Conservation (phyloP, 2,797 vertebrate genomes). For the Potorous gilbertii region DNA sequence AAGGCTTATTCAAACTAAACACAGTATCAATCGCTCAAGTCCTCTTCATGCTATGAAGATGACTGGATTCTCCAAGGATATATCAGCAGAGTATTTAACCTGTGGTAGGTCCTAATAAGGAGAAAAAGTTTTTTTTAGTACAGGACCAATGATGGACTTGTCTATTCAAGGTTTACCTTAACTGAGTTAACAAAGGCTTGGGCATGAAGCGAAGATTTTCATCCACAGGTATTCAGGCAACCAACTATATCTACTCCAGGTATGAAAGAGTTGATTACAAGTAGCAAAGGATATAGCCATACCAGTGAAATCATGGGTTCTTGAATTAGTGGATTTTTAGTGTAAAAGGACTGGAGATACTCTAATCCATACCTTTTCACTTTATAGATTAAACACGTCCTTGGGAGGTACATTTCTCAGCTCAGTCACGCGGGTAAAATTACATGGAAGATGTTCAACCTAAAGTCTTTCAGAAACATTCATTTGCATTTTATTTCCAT, state of each 20-base stretch:
- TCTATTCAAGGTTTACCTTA: neutral
- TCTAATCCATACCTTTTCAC: neutral
- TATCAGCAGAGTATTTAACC: neutral
- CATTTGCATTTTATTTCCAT: neutral
- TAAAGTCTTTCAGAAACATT: neutral
- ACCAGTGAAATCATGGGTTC: neutral
- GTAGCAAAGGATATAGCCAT: neutral
- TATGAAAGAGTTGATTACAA: neutral
- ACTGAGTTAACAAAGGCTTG: neutral
- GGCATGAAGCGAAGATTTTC: neutral
- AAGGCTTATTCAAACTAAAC: neutral
- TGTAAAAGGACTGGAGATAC: neutral
- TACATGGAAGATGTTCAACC: neutral
- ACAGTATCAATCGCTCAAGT: neutral
- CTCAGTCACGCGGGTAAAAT: neutral
- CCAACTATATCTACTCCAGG: neutral
- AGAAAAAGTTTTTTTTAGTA: neutral
- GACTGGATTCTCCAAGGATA: neutral
- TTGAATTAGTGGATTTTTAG: neutral
- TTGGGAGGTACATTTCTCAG: neutral
- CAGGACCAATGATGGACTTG: neutral
- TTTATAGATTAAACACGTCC: neutral
- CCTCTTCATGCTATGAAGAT: neutral
- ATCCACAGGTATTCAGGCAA: neutral
- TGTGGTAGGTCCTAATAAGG: neutral